Evolutionary conservation across 2,113 vertebrate species (phyloP), one percentile per base, ranked within the genome.

Genomic region (Laticauda laticaudata): DNA sequence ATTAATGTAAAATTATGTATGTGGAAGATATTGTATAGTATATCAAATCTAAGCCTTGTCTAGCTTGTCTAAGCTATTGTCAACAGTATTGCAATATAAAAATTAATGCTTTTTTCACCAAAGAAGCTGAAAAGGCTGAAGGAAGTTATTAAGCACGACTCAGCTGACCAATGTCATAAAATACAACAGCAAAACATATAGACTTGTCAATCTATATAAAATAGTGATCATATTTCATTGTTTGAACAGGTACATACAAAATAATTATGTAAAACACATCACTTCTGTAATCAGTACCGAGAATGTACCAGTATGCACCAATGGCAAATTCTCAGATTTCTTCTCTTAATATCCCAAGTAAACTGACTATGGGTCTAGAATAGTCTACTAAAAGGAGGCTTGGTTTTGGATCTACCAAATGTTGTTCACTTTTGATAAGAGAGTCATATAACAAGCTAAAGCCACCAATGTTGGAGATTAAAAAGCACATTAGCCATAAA

Each of bases 1-100:
- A 94, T 64, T 93, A 91, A 92, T 90, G 90, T 94, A 85, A 57
- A 91, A 6, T n/a, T 24, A 55, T 87, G 69, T 12, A 61, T 61
- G 59, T 61, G 11, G 24, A 91, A 9, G 34, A 9, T 81, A 81
- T 21, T 39, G 6, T 3, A 43, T 18, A 69, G 24, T 61, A 29
- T 75, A 18, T 34, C n/a, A 75, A 34, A 43, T 81, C 34, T 81
- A 81, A 39, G 69, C 6, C 6, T 81, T 81, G n/a, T 8, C 69
- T 81, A 81, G 14, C 5, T 69, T 34, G 12, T 69, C 29, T 69
- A 69, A 69, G 29, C 29, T 34, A 69, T 69, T 34, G 64, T 69
- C 64, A 81, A 21, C 18, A 81, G 34, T 81, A 81, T 43, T 43
- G 34, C 18, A 81, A 43, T 81, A 43, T 43, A 81, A 81, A 81